Evolutionary conservation across 2,888 invertebrate species (phyloP).

Genomic region (Galerucella pusilla): DNA sequence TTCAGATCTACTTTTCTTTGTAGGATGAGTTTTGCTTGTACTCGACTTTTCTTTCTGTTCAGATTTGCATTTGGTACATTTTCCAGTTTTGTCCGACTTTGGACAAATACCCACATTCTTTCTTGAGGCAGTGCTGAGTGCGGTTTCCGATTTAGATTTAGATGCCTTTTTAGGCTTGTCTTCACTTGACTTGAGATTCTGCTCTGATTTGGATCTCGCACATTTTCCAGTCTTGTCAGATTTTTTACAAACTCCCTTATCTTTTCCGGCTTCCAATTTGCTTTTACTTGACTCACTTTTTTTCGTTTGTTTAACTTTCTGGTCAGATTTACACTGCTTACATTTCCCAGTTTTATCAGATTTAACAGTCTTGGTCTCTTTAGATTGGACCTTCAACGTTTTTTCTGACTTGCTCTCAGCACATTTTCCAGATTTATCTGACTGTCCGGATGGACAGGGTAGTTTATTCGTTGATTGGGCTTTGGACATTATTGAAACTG

Average conservation of each 20-base stretch:
- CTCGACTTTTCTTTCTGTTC: not conserved
- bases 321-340: conserved; percentile 5
- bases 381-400: not conserved
- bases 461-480: not conserved
- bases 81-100: too few species aligned
- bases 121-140: too few species aligned
- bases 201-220: not conserved
- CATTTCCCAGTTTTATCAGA: conserved; percentile 1
- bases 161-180: not conserved
- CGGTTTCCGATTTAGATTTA: too few species aligned
- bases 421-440: not conserved
- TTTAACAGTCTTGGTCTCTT: not conserved
- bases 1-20: not conserved
- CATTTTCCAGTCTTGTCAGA: conserved; percentile 7
- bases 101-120: not conserved
- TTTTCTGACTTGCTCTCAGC: not conserved
- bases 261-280: not conserved
- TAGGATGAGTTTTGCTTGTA: not conserved
- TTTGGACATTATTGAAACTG: conserved; percentile 7
- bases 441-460: not conserved
- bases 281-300: not conserved
- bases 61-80: not conserved
- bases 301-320: not conserved
- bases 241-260: too few species aligned
- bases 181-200: not conserved